Base-by-base conservation (phyloP, 53 echinoderm and acorn worm genomes). In the Crossaster papposus region DNA sequence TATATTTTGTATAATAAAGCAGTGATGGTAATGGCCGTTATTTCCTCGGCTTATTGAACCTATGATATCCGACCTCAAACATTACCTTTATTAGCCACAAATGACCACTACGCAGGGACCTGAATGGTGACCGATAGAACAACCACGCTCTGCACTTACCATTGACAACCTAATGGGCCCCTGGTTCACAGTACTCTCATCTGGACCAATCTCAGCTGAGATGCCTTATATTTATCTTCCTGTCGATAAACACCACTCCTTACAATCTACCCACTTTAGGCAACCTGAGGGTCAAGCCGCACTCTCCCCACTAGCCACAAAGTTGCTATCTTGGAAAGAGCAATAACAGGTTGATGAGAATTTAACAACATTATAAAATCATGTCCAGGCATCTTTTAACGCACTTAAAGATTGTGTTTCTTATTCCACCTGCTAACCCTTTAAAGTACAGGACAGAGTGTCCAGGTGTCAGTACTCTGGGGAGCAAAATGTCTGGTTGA, bases 311-410 rank as follows among this genome's bases (percentile, higher is more conserved):
- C 44, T 44, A 44, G 44, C 20, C 30, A 64, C 12, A 22, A 34
- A 18, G 54, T 54, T 70, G 17, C 15, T 10, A 33, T 70, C 36
- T 30, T 70, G 26, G 65, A 73, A 15, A 24, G 53, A 26, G 73
- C 73, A 85, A 85, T 73, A 72, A 73, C 85, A 72, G 72, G 11
- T 73, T 85, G 85, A 85, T 85, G 85, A 37, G 53, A 73, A 54
- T 71, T 70, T 85, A 85, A 85, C 53, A 26, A 72, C 73, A 53
- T 85, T 85, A 85, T 32, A 51, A 85, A n/a, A 85, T 73, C 73
- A 73, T 85, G 72, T 85, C 52, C 53, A 64, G 28, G 65, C 35
- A 18, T 51, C 53, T 30, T 85, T 85, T 33, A 37, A 72, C 72
- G 18, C 85, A 85, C 85, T 73, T 73, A 72, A n/a, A 85, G 30